Evolutionary conservation across 1,140 invertebrate genomes (phyloP).

Genomic region (Eumaeus atala): DNA sequence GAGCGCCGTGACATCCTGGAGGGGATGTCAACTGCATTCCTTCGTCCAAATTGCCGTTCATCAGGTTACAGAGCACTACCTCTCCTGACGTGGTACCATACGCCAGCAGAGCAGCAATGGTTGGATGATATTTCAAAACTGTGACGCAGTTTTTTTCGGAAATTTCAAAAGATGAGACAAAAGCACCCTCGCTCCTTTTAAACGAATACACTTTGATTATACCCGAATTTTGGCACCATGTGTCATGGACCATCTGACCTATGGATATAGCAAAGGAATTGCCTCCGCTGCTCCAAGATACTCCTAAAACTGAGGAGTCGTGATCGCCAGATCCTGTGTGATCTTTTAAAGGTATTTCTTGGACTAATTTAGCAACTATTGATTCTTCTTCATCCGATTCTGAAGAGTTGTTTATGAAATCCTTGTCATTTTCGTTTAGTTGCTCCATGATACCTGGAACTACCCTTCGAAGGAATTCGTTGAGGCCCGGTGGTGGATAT

Average conservation of each 20-base stretch:
- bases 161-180: constrained; percentile 44
- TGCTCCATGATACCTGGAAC: constrained; percentile 55
- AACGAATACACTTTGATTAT: constrained; percentile 45
- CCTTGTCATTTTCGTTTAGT: constrained; percentile 40
- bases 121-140: constrained; percentile 49
- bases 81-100: constrained; percentile 55
- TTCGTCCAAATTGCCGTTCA: constrained; percentile 32
- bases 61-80: constrained; percentile 48
- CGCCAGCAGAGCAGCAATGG: constrained; percentile 44
- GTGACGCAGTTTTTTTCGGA: constrained; percentile 53
- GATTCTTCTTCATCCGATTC: constrained; percentile 58
- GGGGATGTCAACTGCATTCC: constrained; percentile 41
- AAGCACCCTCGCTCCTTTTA: constrained; percentile 42
- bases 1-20: constrained; percentile 40
- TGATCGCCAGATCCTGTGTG: constrained; percentile 43
- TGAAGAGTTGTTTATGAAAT: constrained; percentile 41
- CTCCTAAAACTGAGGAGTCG: constrained; percentile 32
- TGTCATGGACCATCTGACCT: constrained; percentile 43
- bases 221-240: constrained; percentile 51
- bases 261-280: constrained; percentile 52
- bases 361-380: constrained; percentile 37
- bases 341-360: constrained; percentile 42
- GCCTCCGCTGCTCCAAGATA: constrained; percentile 53
- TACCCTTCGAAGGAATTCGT: constrained; percentile 50
- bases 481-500: constrained; percentile 44